Percentiles rank a stretch among this genome's conserved stretches.
phyloP scores from a whole-genome alignment of 2,888 invertebrate genomes.

The Morpho deidamia region DNA sequence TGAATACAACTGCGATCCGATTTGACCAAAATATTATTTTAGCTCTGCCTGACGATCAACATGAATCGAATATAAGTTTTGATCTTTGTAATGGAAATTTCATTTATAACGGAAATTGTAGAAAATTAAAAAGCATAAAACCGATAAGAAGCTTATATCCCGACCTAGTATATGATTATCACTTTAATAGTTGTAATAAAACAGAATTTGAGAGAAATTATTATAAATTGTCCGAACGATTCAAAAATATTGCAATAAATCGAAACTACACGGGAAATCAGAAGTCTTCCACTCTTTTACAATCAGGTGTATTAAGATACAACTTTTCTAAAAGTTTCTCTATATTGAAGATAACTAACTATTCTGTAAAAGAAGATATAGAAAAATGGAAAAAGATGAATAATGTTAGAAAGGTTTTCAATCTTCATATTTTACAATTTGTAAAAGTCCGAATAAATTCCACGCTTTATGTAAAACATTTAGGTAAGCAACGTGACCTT shows the following conservation, averaged over 20 bases:
- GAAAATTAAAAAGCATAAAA: constrained; percentile 5
- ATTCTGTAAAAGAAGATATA: constrained; percentile 35
- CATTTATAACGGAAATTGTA: constrained; percentile 32
- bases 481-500: constrained; percentile 41
- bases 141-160: neutral
- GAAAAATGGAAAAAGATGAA: constrained; percentile 29
- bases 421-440: constrained; percentile 53
- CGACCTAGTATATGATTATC: constrained; percentile 14
- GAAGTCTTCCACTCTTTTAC: constrained; percentile 27
- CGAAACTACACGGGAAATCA: constrained; percentile 31
- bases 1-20: constrained; percentile 52
- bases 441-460: constrained; percentile 64
- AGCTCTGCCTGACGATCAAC: constrained; percentile 35
- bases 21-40: constrained; percentile 62
- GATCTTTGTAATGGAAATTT: constrained; percentile 51
- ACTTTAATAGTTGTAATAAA: constrained; percentile 24
- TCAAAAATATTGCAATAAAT: constrained; percentile 45
- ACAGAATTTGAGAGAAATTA: constrained; percentile 47
- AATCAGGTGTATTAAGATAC: constrained; percentile 43
- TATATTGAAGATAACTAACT: constrained; percentile 47
- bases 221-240: constrained; percentile 47
- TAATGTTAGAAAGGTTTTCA: constrained; percentile 17
- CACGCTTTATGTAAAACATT: constrained; percentile 51
- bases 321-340: constrained; percentile 49
- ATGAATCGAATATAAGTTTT: constrained; percentile 11